Base-by-base conservation (phyloP, 1,140 invertebrate genomes). In the Orchestia grillus region DNA sequence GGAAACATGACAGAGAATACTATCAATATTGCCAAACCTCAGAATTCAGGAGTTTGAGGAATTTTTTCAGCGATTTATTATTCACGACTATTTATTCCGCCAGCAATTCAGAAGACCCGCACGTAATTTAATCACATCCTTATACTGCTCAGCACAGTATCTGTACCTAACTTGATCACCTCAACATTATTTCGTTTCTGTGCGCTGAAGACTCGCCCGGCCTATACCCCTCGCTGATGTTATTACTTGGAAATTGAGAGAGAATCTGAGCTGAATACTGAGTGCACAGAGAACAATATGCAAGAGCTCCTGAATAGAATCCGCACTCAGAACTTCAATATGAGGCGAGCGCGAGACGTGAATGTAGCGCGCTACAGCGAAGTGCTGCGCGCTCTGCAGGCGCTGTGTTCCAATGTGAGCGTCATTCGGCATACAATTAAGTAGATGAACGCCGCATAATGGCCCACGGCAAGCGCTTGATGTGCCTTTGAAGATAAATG, bases 231-330 rank as follows among this genome's bases (percentile, higher is more conserved):
- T 36, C 4, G 28, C 43, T 94, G 92, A 94, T 94, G 92, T 94
- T 94, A 94, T 94, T 94, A 94, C 92, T 45, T 94, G 92, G 43
- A 94, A 94, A 94, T 94, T 94, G 92, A 94, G 92, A 94, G 92
- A 47, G 92, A 94, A 94, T 94, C 92, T 45, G 92, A 94, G 40
- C 92, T 44, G 92, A 94, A 94, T 94, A n/a, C 92, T 45, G 92
- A 94, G 92, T 44, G 44, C 43, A 45, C 3, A 45, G 3, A 40
- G 36, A 94, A 94, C 92, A 94, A 94, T 94, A 94, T 94, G 92
- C 92, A 94, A 40, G 40, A 94, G 44, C 43, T 90, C 15, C 41
- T 41, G 88, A 77, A 77, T 90, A 90, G 88, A 90, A 90, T 90
- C 43, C 88, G 43, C 88, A 41, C 88, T 42, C 41, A 90, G 88